phyloP scores from a whole-genome alignment of 2,888 invertebrate genomes.

The Lobophora halterata region DNA sequence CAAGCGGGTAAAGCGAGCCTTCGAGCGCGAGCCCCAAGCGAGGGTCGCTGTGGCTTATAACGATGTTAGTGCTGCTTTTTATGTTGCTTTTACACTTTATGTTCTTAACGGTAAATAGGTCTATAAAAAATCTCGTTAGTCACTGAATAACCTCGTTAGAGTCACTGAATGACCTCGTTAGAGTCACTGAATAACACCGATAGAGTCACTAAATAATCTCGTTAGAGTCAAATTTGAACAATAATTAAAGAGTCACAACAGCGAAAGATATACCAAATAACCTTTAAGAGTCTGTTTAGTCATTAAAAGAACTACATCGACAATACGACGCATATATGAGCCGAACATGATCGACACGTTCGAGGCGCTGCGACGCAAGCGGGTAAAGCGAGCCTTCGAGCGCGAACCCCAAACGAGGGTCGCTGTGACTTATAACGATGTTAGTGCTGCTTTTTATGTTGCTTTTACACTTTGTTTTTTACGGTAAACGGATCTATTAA shows the following conservation, averaged over 20 bases:
- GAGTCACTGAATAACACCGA: too few species aligned
- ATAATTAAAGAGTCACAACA: too few species aligned
- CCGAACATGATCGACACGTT: slow-evolving; percentile 77
- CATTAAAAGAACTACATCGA: too few species aligned
- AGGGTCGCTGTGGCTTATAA: slow-evolving; percentile 53
- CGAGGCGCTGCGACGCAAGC: slow-evolving; percentile 48
- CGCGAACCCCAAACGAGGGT: slow-evolving; percentile 33
- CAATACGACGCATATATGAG: slow-evolving; percentile 94
- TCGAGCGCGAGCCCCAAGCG: slow-evolving; percentile 21
- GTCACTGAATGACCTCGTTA: too few species aligned
- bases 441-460: slow-evolving; percentile 45
- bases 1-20: slow-evolving; percentile 41
- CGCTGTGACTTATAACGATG: slow-evolving; percentile 58
- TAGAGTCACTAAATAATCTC: too few species aligned
- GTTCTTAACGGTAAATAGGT: too few species aligned
- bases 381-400: slow-evolving; percentile 40
- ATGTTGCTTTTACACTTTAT: slow-evolving; percentile 36
- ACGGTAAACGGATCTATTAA: too few species aligned
- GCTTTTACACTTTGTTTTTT: slow-evolving; percentile 31
- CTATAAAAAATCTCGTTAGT: too few species aligned
- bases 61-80: slow-evolving; percentile 53
- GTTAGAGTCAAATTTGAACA: too few species aligned
- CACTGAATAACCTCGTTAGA: too few species aligned
- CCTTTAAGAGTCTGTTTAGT: too few species aligned
- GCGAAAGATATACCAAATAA: too few species aligned